These are phyloP conservation scores for Arctocebus calabarensis DNA, from an alignment of 2,797 vertebrate genomes.

Conservation along the genomic window DNA sequence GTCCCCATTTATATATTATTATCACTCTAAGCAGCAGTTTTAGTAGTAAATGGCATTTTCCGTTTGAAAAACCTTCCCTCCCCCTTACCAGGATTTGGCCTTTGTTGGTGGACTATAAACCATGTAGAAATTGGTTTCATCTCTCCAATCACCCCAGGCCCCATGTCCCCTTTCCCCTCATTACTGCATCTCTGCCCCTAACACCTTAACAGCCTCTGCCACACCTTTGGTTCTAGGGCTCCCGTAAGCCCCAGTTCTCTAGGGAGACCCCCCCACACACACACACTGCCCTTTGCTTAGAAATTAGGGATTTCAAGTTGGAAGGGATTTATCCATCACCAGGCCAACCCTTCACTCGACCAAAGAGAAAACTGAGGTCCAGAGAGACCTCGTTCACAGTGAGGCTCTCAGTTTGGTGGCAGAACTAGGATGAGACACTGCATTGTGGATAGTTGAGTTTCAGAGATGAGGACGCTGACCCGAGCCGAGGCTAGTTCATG, in stretches of 20 bases:
- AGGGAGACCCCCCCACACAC: background rate
- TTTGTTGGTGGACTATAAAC: background rate
- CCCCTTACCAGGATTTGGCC: background rate
- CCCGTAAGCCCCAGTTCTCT: background rate
- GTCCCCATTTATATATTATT: background rate
- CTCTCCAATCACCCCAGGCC: background rate
- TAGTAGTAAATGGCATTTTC: background rate
- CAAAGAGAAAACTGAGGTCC: background rate
- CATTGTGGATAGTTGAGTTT: background rate
- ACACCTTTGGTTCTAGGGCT: background rate
- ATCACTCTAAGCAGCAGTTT: background rate
- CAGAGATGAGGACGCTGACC: background rate
- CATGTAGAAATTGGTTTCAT: background rate
- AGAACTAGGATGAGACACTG: too few species aligned
- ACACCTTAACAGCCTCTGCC: too few species aligned
- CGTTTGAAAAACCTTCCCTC: background rate
- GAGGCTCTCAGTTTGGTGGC: background rate
- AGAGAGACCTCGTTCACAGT: background rate
- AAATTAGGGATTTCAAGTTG: background rate
- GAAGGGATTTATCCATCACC: background rate
- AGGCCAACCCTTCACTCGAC: background rate
- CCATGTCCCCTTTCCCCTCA: background rate
- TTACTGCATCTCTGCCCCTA: background rate
- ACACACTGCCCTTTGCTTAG: background rate
- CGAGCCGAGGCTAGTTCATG: accelerated